Evolutionary conservation across 1,140 invertebrate species (phyloP).

Genomic region (Ceratina australensis): DNA sequence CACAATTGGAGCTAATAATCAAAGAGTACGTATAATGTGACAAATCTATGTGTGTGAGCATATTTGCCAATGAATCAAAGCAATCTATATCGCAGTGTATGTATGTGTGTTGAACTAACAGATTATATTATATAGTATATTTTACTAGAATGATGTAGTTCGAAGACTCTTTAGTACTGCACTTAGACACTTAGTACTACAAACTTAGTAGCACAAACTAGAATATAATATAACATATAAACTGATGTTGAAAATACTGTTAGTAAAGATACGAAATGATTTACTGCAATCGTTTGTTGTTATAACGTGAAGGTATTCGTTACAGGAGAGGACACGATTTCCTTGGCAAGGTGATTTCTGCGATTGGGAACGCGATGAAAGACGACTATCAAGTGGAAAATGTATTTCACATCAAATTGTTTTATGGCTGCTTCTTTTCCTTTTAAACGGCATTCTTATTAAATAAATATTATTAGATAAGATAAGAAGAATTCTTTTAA

Average conservation of each 20-base stretch:
- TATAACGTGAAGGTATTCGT: not conserved
- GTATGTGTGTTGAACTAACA: too few species aligned
- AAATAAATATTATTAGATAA: too few species aligned
- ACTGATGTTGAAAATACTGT: too few species aligned
- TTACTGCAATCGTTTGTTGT: not conserved
- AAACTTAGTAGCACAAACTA: too few species aligned
- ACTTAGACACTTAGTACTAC: too few species aligned
- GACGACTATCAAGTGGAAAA: slow-evolving; percentile 27
- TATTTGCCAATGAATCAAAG: not conserved
- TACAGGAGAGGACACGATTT: slow-evolving; percentile 56
- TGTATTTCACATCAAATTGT: not conserved
- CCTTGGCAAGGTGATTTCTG: slow-evolving; percentile 53
- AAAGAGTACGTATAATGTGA: slow-evolving; percentile 45
- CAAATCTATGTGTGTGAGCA: not conserved
- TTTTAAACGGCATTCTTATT: not conserved
- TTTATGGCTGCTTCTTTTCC: not conserved
- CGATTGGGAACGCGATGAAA: slow-evolving; percentile 56
- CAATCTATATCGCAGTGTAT: too few species aligned
- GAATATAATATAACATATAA: too few species aligned
- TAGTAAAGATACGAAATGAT: too few species aligned
- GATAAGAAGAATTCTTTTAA: not conserved
- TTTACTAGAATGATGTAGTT: too few species aligned
- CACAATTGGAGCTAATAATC: slow-evolving; percentile 58
- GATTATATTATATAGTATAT: too few species aligned
- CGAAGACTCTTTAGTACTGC: too few species aligned